Evolutionary conservation across 2,113 vertebrate genomes (phyloP).

Genomic region (Naja naja): DNA sequence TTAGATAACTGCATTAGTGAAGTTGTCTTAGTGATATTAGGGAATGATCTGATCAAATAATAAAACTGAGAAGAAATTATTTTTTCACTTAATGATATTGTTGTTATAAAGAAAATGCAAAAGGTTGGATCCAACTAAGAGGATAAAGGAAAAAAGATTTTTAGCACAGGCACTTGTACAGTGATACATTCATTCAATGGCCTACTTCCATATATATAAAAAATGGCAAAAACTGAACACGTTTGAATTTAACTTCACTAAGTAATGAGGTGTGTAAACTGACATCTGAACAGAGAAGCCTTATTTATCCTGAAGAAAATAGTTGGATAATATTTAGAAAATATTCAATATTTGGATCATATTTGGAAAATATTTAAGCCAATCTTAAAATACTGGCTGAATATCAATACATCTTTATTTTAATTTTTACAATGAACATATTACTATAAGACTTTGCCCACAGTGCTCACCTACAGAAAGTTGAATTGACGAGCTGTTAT

Average conservation of each 20-base stretch:
- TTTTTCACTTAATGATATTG: neutral
- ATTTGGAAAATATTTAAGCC: neutral
- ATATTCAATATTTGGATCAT: too few relatives aligned
- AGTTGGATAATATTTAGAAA: too few relatives aligned
- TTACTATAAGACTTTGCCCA: neutral
- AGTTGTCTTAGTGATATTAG: neutral
- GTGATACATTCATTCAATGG: neutral
- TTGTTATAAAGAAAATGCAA: neutral
- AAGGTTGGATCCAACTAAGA: conserved; percentile 10
- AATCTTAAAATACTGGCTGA: neutral
- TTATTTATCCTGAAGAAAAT: neutral
- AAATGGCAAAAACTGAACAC: neutral
- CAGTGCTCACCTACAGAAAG: neutral
- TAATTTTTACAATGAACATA: neutral
- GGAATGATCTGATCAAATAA: neutral
- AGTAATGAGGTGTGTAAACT: neutral
- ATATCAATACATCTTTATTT: conserved; percentile 7
- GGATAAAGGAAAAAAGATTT: neutral
- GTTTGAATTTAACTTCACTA: neutral
- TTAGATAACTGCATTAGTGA: neutral
- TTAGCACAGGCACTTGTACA: neutral
- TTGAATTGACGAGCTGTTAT: neutral
- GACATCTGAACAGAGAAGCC: neutral
- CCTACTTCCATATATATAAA: neutral
- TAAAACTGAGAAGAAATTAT: neutral